These are phyloP conservation scores for Pitangus sulphuratus DNA, from an alignment of 2,797 vertebrate genomes.

Conservation along the genomic window DNA sequence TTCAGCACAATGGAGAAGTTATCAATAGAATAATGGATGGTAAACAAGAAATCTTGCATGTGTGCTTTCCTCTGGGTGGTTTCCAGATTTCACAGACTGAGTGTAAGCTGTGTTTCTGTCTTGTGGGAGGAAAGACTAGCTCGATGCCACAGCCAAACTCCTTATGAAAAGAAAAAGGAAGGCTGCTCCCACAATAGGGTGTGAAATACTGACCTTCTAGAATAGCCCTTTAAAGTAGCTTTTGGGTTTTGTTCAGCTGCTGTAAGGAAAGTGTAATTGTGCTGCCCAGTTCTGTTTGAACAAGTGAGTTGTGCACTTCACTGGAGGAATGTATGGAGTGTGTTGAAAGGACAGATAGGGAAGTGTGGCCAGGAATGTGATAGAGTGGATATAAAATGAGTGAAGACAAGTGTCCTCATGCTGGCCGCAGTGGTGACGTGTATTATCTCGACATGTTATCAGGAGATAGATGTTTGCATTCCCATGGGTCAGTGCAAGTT, in stretches of 20 bases:
- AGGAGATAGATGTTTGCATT: constrained; percentile 48
- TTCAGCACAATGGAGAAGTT: not conserved
- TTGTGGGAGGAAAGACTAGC: not conserved
- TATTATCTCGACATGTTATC: constrained; percentile 46
- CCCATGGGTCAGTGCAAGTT: constrained; percentile 25
- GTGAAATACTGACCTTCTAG: constrained; percentile 13
- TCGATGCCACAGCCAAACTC: not conserved
- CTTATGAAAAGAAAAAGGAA: not conserved
- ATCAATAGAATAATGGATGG: not conserved
- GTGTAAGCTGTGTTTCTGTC: not conserved
- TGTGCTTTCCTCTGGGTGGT: not conserved
- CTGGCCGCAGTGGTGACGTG: constrained; percentile 44
- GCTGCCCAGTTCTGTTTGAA: constrained; percentile 10
- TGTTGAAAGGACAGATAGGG: constrained; percentile 62
- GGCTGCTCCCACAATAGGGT: not conserved
- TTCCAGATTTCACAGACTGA: constrained; percentile 1
- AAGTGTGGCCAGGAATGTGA: constrained; percentile 55
- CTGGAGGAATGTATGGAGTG: constrained; percentile 9
- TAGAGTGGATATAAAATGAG: constrained; percentile 49
- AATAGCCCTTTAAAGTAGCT: not conserved
- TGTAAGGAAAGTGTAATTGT: not conserved
- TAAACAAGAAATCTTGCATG: not conserved
- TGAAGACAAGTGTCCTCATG: constrained; percentile 62
- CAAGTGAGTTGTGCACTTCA: not conserved
- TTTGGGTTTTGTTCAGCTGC: not conserved